Conservation (phyloP, 2,797 vertebrate genomes). For the Gymnoscopelus microlampas region DNA sequence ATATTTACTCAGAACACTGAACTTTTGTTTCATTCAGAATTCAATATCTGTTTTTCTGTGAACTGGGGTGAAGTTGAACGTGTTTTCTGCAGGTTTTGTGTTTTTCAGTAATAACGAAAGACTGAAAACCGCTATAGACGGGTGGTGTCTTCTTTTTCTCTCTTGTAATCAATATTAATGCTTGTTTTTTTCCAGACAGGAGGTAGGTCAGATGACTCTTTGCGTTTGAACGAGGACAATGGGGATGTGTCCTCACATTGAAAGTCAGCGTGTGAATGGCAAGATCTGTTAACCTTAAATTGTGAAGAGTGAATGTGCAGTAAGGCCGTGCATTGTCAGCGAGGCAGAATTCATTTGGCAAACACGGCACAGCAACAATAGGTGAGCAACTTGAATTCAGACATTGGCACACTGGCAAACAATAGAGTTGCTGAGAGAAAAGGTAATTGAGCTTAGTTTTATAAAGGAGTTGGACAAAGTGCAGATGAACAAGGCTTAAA, state of each 20-base stretch:
- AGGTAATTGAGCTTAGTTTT: slow-evolving; percentile 77
- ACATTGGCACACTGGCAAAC: slow-evolving; percentile 77
- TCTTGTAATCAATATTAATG: no score
- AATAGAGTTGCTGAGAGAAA: slow-evolving; percentile 76
- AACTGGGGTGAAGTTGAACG: no score
- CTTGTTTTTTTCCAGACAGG: no score
- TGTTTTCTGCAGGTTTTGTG: no score
- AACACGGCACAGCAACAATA: slow-evolving; percentile 67
- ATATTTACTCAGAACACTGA: no score
- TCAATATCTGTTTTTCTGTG: no score
- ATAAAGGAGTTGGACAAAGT: slow-evolving; percentile 47
- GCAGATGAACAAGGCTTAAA: background rate
- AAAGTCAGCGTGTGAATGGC: slow-evolving; percentile 65
- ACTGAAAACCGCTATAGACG: no score
- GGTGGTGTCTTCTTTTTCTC: no score
- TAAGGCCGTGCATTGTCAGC: slow-evolving; percentile 71
- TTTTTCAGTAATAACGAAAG: no score
- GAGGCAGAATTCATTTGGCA: slow-evolving; percentile 70
- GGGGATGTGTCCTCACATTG: slow-evolving; percentile 56
- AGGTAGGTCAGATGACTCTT: no score
- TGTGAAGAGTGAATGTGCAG: slow-evolving; percentile 74
- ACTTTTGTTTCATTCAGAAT: no score
- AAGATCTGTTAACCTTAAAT: slow-evolving; percentile 75
- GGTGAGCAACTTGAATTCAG: slow-evolving; percentile 75
- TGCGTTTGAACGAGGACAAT: slow-evolving; percentile 45